Conservation (phyloP, 2,113 vertebrate genomes). For the Nothoprocta perdicaria region DNA sequence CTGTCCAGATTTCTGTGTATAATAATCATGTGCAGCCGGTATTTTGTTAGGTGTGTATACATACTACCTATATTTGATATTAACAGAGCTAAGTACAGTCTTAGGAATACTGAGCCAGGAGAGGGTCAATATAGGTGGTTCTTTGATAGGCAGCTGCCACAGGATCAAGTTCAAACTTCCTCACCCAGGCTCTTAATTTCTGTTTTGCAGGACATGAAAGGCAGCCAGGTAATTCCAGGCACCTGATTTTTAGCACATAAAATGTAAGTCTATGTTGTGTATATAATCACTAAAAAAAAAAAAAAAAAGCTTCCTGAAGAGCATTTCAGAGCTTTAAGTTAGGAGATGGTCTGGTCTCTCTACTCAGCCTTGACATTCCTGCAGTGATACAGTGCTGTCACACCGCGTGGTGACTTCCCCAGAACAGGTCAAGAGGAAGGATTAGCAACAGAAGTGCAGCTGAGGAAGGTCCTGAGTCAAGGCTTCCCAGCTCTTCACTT, state of each 20-base stretch:
- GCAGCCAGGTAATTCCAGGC: background rate
- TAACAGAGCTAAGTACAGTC: background rate
- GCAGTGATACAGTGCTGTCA: background rate
- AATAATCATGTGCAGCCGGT: background rate
- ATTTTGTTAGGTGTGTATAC: background rate
- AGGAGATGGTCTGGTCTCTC: background rate
- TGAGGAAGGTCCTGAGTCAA: rapidly evolving
- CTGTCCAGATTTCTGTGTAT: background rate
- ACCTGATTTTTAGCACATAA: background rate
- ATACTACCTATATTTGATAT: background rate
- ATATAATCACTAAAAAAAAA: background rate
- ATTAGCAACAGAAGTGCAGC: background rate
- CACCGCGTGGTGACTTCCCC: background rate
- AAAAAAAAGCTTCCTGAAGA: background rate
- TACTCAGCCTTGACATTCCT: rapidly evolving
- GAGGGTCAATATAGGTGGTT: background rate
- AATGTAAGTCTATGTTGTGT: background rate
- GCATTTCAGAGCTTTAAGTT: background rate
- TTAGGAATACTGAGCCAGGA: background rate
- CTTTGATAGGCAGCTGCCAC: background rate
- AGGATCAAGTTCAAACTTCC: background rate
- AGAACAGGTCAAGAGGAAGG: background rate
- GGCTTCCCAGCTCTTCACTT: background rate
- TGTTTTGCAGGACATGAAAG: background rate
- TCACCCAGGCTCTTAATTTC: background rate